Conservation (phyloP, 1,140 invertebrate species). For the Brachystomella parvula region DNA sequence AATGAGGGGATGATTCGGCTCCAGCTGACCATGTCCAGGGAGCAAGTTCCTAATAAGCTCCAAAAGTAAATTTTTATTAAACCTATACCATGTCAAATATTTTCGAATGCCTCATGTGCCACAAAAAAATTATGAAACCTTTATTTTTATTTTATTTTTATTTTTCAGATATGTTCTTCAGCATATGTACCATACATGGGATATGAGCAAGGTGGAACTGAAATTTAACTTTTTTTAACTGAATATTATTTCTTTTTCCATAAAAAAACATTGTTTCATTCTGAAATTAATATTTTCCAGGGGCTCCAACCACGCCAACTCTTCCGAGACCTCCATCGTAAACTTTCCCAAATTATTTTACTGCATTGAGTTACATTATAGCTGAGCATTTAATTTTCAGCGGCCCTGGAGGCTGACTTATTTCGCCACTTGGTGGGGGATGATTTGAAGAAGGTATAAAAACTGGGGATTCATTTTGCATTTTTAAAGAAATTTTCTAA, state of each 20-base stretch:
- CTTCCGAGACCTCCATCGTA: conserved; percentile 29
- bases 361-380: not conserved
- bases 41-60: conserved; percentile 20
- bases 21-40: conserved; percentile 16
- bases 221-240: no score
- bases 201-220: no score
- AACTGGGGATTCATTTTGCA: not conserved
- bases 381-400: not conserved
- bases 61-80: conserved; percentile 20
- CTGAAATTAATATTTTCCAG: no score
- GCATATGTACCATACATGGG: conserved; percentile 24
- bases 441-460: conserved; percentile 6
- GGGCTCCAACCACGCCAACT: conserved; percentile 26
- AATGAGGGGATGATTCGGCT: conserved; percentile 16
- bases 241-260: no score
- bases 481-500: not conserved
- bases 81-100: conserved; percentile 3
- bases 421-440: conserved; percentile 25
- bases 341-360: not conserved
- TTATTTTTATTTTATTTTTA: not conserved
- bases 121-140: not conserved
- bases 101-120: not conserved
- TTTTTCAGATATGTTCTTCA: conserved; percentile 13
- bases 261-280: no score
- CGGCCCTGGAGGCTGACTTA: conserved; percentile 26